Percentiles rank a stretch among this genome's conserved stretches.
phyloP scores from a whole-genome alignment of 2,888 invertebrate genomes.

The Polydrusus cervinus region DNA sequence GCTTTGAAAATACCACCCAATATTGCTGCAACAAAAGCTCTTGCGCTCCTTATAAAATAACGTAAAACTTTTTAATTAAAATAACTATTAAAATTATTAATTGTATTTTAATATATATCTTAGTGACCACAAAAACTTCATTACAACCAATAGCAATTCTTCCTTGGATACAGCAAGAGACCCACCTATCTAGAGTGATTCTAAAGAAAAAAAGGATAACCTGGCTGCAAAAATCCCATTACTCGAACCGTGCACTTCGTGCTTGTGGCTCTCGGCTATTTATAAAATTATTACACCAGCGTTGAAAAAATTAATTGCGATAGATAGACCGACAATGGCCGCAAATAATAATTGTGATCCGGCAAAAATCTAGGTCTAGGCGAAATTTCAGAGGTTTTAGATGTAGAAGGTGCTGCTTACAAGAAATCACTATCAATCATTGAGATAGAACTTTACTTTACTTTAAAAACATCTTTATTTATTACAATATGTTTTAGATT shows the following conservation, averaged over 20 bases:
- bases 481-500: too few species aligned
- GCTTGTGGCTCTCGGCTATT: constrained; percentile 42
- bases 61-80: too few species aligned
- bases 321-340: constrained; percentile 46
- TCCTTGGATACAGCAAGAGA: constrained; percentile 12
- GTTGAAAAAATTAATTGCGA: constrained; percentile 48
- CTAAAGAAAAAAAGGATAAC: constrained; percentile 33
- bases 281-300: constrained; percentile 46
- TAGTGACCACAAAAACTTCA: too few species aligned
- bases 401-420: constrained; percentile 20
- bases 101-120: too few species aligned
- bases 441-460: too few species aligned
- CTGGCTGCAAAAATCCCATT: constrained; percentile 44
- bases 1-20: too few species aligned
- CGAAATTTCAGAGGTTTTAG: constrained; percentile 33
- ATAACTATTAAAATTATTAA: too few species aligned
- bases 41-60: too few species aligned
- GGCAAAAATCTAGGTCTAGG: constrained; percentile 52
- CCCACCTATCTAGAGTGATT: constrained; percentile 29
- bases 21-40: too few species aligned
- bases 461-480: too few species aligned
- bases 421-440: too few species aligned
- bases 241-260: constrained; percentile 45
- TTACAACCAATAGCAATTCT: neutral
- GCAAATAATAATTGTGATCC: constrained; percentile 48